Evolutionary conservation across 2,888 invertebrate genomes (phyloP).

Genomic region (Sphaerophoria rueppellii): DNA sequence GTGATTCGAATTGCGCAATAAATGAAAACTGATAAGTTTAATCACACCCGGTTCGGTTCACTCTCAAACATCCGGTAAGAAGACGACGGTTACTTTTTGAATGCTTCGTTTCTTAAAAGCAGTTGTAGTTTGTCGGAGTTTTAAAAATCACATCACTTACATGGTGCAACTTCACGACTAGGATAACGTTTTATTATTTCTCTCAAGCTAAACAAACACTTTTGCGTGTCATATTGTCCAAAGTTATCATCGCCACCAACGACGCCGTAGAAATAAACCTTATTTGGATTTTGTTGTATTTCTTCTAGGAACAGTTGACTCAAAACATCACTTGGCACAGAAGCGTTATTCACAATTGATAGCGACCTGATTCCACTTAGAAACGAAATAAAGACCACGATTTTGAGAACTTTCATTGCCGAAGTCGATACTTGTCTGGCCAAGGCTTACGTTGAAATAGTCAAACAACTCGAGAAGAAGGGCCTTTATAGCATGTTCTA

Average conservation of each 20-base stretch:
- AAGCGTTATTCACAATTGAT: slow-evolving; percentile 37
- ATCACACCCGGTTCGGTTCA: no score
- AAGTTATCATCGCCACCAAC: neutral
- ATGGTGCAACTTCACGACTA: slow-evolving; percentile 23
- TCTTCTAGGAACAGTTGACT: slow-evolving; percentile 34
- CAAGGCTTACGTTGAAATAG: neutral
- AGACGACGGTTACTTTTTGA: no score
- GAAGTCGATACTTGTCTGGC: neutral
- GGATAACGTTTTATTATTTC: slow-evolving; percentile 29
- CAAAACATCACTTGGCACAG: slow-evolving; percentile 43
- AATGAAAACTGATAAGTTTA: no score
- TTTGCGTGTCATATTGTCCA: neutral
- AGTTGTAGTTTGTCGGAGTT: no score
- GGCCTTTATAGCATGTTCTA: no score
- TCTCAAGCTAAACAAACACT: neutral
- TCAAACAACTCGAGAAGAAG: neutral
- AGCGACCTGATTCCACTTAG: slow-evolving; percentile 17
- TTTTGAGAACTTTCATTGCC: neutral
- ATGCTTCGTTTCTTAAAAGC: no score
- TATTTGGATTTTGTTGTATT: slow-evolving; percentile 23
- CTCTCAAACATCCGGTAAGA: no score
- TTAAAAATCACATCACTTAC: slow-evolving; percentile 9
- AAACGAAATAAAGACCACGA: neutral
- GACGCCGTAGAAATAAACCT: neutral
- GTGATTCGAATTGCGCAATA: no score